A percentile compares a stretch with the other conserved stretches of the same genome.
phyloP scores from a whole-genome alignment of 2,888 invertebrate species.

The Macaria notata region DNA sequence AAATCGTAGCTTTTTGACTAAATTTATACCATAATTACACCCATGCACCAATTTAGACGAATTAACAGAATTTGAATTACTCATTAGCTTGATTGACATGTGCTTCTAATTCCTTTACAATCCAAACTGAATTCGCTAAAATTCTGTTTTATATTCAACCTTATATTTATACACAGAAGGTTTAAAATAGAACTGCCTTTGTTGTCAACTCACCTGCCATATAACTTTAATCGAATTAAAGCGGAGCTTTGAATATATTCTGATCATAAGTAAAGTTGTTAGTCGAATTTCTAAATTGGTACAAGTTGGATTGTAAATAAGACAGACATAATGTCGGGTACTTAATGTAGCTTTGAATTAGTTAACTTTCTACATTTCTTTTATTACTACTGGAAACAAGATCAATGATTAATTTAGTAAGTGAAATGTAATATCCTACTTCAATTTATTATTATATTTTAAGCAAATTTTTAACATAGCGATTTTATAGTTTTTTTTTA shows the following conservation, averaged over 20 bases:
- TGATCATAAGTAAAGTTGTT: constrained; percentile 4
- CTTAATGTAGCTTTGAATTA: too few species aligned
- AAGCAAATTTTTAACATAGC: too few species aligned
- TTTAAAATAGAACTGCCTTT: background rate
- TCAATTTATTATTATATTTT: too few species aligned
- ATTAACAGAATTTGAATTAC: constrained; percentile 76
- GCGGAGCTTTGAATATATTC: constrained; percentile 20
- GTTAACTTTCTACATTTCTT: too few species aligned
- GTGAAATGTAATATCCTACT: too few species aligned
- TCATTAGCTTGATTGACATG: constrained; percentile 76
- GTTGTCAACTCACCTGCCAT: constrained; percentile 19
- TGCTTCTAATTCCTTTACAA: constrained; percentile 55
- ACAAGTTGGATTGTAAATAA: too few species aligned
- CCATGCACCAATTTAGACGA: constrained; percentile 59
- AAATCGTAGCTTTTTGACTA: constrained; percentile 34
- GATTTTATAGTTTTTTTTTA: too few species aligned
- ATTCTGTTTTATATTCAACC: constrained; percentile 9
- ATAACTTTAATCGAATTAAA: constrained; percentile 61
- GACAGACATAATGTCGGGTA: too few species aligned
- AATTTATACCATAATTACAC: constrained; percentile 49
- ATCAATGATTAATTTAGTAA: too few species aligned
- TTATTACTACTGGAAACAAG: too few species aligned
- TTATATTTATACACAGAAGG: constrained; percentile 5
- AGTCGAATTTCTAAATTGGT: constrained; percentile 2
- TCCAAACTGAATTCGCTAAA: constrained; percentile 11